Evolutionary conservation across 1,140 invertebrate species (phyloP), one percentile per base, ranked within the genome.

Genomic region (Anoplophora glabripennis): DNA sequence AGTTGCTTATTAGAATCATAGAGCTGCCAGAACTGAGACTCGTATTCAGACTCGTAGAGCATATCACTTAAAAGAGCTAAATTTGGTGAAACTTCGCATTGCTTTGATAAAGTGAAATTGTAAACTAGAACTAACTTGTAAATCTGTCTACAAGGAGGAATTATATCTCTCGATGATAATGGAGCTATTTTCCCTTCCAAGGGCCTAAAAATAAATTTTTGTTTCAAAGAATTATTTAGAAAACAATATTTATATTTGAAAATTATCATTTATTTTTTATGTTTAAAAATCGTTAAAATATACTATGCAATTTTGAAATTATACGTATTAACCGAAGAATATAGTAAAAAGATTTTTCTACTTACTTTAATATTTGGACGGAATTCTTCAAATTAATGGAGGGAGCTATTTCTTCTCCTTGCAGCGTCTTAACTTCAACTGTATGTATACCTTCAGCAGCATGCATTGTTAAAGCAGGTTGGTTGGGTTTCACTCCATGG

Each of bases 21-120:
- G 51, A 98, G 70, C 88, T 97, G 93, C 94, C 95, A 98, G 69
- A 98, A 81, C 78, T 98, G 94, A 4, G 92, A 93, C 77, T 98
- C 94, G 75, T 89, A 96, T 77, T 96, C 93, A 4, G 88, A 90
- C 77, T 98, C 95, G 75, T 98, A 98, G 7, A 98, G 80, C 65
- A 92, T 80, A 71, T 94, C 86, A 75, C 88, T 92, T 8, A 99
- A 80, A 45, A 93, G 69, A 1, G 92, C 83, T 60, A 88, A 84
- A 71, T 90, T 89, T 8, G 89, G 86, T 12, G 84, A 87, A 34
- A 95, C 85, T 77, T 97, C 95, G 10, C 87, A 87, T 5, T 84
- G 74, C 76, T 96, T 96, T 7, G 81, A 79, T 59, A 95, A 78
- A 67, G 88, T 87, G 73, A 98, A 90, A 69, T 83, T 87, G 76